These are phyloP conservation scores for Acanthis flammea DNA, from an alignment of 2,797 vertebrate genomes.

Conservation along the genomic window DNA sequence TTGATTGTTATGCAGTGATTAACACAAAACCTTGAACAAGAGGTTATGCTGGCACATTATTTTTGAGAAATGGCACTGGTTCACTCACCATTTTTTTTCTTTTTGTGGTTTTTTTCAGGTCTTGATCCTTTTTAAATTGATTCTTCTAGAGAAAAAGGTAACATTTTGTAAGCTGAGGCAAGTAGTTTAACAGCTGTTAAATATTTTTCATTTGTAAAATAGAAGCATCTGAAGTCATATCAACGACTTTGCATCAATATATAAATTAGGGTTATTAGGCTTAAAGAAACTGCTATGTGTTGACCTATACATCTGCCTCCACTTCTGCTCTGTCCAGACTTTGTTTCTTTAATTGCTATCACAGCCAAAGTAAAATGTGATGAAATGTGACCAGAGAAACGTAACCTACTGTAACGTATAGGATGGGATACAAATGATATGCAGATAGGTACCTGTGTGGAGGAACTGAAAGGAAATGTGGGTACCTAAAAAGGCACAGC, in stretches of 20 bases:
- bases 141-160: conserved; percentile 98
- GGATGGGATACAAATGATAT: background rate
- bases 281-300: background rate
- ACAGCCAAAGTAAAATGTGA: background rate
- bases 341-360: background rate
- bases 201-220: background rate
- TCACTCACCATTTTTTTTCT: background rate
- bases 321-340: background rate
- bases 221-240: background rate
- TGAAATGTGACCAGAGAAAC: background rate
- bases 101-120: conserved; percentile 76
- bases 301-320: background rate
- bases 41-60: background rate
- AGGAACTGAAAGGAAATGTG: background rate
- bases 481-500: background rate
- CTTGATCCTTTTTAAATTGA: conserved; percentile 94
- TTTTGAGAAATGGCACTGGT: background rate
- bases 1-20: background rate
- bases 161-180: background rate
- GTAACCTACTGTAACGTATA: background rate
- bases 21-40: background rate
- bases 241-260: background rate
- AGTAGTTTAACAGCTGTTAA: background rate
- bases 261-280: background rate
- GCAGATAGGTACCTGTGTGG: background rate